Conservation (phyloP, 2,888 invertebrate genomes). For the Auanema sp. region DNA sequence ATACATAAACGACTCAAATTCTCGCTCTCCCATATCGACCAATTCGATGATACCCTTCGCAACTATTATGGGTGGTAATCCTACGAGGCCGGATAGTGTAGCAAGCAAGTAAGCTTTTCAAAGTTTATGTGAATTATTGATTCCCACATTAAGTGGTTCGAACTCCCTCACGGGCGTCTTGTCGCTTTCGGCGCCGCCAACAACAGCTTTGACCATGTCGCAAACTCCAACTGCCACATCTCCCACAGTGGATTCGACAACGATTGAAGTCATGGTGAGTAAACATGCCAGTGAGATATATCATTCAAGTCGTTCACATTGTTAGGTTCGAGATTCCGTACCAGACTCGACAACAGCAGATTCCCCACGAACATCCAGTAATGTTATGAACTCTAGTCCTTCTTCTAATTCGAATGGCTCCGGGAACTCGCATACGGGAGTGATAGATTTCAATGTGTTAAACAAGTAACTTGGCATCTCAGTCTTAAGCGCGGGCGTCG, state of each 20-base stretch:
- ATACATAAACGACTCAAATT: slow-evolving; percentile 43
- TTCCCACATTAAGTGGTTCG: slow-evolving; percentile 26
- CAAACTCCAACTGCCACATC: slow-evolving; percentile 32
- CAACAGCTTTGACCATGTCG: slow-evolving; percentile 29
- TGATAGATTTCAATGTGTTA: too few species aligned
- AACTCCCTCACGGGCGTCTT: slow-evolving; percentile 30
- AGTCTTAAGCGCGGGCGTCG: too few species aligned
- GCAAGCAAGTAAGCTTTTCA: slow-evolving; percentile 30
- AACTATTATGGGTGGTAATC: slow-evolving; percentile 16
- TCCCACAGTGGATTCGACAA: slow-evolving; percentile 27
- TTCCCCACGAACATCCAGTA: slow-evolving; percentile 13
- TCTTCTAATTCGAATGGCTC: too few species aligned
- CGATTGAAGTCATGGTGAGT: slow-evolving; percentile 17
- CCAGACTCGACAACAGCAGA: slow-evolving; percentile 32
- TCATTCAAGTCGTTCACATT: not conserved
- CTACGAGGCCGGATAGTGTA: slow-evolving; percentile 29
- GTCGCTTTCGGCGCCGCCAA: slow-evolving; percentile 28
- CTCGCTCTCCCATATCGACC: slow-evolving; percentile 29
- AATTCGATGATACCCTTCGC: slow-evolving; percentile 21
- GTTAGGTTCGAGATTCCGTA: slow-evolving; percentile 26
- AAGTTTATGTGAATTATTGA: not conserved
- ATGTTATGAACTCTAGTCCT: too few species aligned
- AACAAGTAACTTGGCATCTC: too few species aligned
- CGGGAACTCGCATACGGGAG: too few species aligned
- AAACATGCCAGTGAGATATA: not conserved